These are phyloP conservation scores for Parelbella ahira DNA, from an alignment of 2,888 invertebrate genomes.

Conservation along the genomic window DNA sequence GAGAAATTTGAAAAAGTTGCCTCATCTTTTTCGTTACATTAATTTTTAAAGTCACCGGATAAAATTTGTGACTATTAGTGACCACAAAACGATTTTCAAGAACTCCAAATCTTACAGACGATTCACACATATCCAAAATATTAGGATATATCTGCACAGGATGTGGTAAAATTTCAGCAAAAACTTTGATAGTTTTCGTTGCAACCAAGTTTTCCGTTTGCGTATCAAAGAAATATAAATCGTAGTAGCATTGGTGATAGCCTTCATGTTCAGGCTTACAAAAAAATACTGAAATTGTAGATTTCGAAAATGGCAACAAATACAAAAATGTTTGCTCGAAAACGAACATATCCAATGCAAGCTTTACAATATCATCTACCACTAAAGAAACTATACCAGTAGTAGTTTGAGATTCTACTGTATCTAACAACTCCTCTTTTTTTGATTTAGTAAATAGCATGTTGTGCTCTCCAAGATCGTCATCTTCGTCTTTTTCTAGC, in stretches of 20 bases:
- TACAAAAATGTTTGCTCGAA: slow-evolving; percentile 47
- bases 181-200: slow-evolving; percentile 48
- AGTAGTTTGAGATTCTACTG: slow-evolving; percentile 30
- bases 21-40: slow-evolving; percentile 55
- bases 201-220: slow-evolving; percentile 38
- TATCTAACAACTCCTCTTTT: slow-evolving; percentile 10
- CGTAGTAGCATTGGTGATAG: slow-evolving; percentile 55
- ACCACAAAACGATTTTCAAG: slow-evolving; percentile 48
- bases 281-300: slow-evolving; percentile 45
- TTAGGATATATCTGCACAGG: slow-evolving; percentile 53
- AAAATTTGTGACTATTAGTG: slow-evolving; percentile 48
- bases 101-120: slow-evolving; percentile 49
- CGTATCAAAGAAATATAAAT: slow-evolving; percentile 46
- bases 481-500: slow-evolving; percentile 36
- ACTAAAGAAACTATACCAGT: slow-evolving; percentile 38
- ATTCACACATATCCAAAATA: slow-evolving; percentile 56
- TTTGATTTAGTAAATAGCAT: slow-evolving; percentile 30
- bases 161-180: slow-evolving; percentile 54
- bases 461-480: slow-evolving; percentile 33
- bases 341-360: slow-evolving; percentile 50
- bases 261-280: slow-evolving; percentile 53
- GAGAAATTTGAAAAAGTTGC: slow-evolving; percentile 49
- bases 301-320: slow-evolving; percentile 40
- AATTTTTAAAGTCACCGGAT: slow-evolving; percentile 48
- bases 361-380: slow-evolving; percentile 42